These are phyloP conservation scores for Cremastinae sp. DNA, from an alignment of 2,888 invertebrate species.

Conservation along the genomic window DNA sequence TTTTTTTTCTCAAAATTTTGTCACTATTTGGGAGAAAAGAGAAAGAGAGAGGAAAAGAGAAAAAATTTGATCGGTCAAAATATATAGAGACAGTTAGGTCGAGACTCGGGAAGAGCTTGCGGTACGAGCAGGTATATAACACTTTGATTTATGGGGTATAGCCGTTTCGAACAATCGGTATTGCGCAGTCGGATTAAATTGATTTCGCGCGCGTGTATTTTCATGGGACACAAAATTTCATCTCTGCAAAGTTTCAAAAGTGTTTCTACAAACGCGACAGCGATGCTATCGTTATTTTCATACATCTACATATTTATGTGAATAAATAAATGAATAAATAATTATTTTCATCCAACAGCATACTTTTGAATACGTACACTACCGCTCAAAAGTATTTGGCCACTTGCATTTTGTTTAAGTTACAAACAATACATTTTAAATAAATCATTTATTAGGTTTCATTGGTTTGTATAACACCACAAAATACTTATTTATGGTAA, in stretches of 20 bases:
- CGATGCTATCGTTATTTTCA: slow-evolving; percentile 38
- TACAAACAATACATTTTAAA: too few species aligned
- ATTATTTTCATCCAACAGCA: not conserved
- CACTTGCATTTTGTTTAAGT: too few species aligned
- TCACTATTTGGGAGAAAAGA: too few species aligned
- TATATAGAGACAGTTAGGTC: too few species aligned
- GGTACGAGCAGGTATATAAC: slow-evolving; percentile 45
- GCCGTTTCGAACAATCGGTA: slow-evolving; percentile 50
- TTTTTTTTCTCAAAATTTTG: too few species aligned
- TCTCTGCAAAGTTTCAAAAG: slow-evolving; percentile 39
- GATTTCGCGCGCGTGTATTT: slow-evolving; percentile 50
- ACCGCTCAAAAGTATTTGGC: too few species aligned
- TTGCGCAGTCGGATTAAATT: slow-evolving; percentile 53
- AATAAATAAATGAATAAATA: slow-evolving; percentile 32
- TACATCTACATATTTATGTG: slow-evolving; percentile 29
- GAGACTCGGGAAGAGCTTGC: not conserved
- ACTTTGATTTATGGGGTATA: slow-evolving; percentile 55
- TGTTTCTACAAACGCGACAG: slow-evolving; percentile 43
- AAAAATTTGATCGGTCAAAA: too few species aligned
- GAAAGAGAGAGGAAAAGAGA: too few species aligned
- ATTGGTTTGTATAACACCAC: too few species aligned
- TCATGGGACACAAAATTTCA: slow-evolving; percentile 27
- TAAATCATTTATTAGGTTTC: too few species aligned
- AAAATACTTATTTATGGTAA: too few species aligned
- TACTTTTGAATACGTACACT: too few species aligned